These are phyloP conservation scores for Leiothrix lutea DNA, from an alignment of 2,113 vertebrate species.

Conservation along the genomic window DNA sequence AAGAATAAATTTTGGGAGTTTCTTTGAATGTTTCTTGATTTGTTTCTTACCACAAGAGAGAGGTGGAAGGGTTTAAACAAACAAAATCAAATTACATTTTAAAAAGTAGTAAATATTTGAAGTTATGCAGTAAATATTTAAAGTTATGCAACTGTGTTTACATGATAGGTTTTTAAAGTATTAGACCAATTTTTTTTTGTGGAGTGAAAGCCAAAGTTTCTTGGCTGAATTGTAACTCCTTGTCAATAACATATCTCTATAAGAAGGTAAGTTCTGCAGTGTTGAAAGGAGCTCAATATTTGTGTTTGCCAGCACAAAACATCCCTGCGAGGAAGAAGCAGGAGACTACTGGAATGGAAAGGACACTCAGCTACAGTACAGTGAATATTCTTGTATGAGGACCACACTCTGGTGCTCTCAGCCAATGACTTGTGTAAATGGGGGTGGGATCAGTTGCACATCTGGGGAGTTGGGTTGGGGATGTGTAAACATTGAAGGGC, in stretches of 20 bases:
- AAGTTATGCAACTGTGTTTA: neutral
- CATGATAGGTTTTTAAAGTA: neutral
- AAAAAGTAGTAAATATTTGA: neutral
- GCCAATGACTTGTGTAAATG: neutral
- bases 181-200: slow-evolving; percentile 31
- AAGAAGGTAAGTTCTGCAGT: slow-evolving; percentile 47
- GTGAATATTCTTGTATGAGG: neutral
- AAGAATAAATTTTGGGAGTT: neutral
- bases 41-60: neutral
- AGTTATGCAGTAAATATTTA: neutral
- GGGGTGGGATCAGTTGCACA: neutral
- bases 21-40: neutral
- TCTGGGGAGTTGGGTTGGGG: neutral
- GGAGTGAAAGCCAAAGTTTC: slow-evolving; percentile 22
- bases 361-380: neutral
- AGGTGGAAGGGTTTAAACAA: neutral
- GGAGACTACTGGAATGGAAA: neutral
- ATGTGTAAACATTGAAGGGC: neutral
- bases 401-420: neutral
- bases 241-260: neutral
- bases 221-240: slow-evolving; percentile 28
- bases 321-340: neutral
- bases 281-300: slow-evolving; percentile 47
- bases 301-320: slow-evolving; percentile 21
- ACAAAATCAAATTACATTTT: neutral